Evolutionary conservation across 2,797 vertebrate species (phyloP), one percentile per base, ranked within the genome.

Genomic region (Cottoperca gobio): DNA sequence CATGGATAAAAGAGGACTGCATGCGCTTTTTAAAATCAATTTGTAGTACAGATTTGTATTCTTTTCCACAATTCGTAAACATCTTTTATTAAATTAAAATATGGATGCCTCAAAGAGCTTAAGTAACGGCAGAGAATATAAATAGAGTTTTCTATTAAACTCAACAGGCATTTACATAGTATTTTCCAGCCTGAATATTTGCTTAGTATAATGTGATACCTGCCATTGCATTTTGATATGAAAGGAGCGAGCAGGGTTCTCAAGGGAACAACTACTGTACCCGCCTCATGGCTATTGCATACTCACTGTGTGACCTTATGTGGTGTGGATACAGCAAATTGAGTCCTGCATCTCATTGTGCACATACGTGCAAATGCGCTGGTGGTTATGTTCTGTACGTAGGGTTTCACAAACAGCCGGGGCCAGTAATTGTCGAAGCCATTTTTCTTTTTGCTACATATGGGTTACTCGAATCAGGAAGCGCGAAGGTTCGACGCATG

Each of bases 151-250:
- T 76, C 35, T 60, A 71, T 79, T 63, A 80, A 67, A 53, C 66
- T 70, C 64, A 76, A 81, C 73, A 83, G 78, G 59, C 7, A 79
- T 80, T 84, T 70, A 65, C 60, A 35, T 70, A 35, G 54, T 61
- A 16, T 86, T 89, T 86, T 81, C 61, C 71, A 63, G 71, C 49
- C 62, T 0, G 42, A 63, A 66, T 67, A 50, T 83, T 57, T 81
- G 61, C 64, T 61, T 54, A 49, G 76, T 52, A 65, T 84, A 81
- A 83, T 76, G 62, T 74, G 77, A 83, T 70, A 75, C 68, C 82
- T 84, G 84, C 46, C 65, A 54, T 45, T 76, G 73, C 42, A 54
- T 79, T 87, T 63, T 80, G 74, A 86, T 86, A 74, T 55, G 64
- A 76, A 61, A 73, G 68, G 49, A 75, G 60, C 65, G 61, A 26